Conservation (phyloP, 2,888 invertebrate species). For the Mythimna vitellina region DNA sequence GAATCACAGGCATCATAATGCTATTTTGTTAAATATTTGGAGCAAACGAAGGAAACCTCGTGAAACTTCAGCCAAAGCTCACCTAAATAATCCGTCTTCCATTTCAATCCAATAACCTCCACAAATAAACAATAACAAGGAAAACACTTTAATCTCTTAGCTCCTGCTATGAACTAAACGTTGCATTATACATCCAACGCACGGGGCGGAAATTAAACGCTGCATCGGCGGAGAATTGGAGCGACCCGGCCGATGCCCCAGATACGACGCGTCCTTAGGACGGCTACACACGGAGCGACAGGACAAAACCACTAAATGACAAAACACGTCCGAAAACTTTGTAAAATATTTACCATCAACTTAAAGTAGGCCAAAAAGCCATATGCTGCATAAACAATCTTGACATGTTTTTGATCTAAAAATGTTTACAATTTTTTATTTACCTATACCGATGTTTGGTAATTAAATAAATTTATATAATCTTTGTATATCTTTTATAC, state of each 20-base stretch:
- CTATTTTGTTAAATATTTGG: background rate
- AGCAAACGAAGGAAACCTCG: background rate
- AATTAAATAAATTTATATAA: too few species aligned
- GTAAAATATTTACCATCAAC: background rate
- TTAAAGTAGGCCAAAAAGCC: background rate
- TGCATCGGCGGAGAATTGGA: slow-evolving; percentile 67
- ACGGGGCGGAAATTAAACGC: slow-evolving; percentile 69
- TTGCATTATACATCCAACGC: slow-evolving; percentile 56
- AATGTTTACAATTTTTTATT: too few species aligned
- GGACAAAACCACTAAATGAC: background rate
- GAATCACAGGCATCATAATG: too few species aligned
- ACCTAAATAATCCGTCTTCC: background rate
- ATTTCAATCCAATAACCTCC: too few species aligned
- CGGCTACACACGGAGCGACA: slow-evolving; percentile 30
- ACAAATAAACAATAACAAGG: slow-evolving; percentile 20
- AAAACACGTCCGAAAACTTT: background rate
- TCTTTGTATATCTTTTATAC: too few species aligned
- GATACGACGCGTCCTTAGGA: slow-evolving; percentile 52
- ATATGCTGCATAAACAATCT: too few species aligned
- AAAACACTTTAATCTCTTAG: slow-evolving; percentile 28
- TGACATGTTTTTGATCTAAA: too few species aligned
- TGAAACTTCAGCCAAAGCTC: background rate
- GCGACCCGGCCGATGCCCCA: slow-evolving; percentile 67
- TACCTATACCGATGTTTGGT: too few species aligned
- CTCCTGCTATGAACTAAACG: slow-evolving; percentile 36